Percentiles rank a stretch among this genome's conserved stretches.
phyloP scores from a whole-genome alignment of 2,888 invertebrate species.

The Rhingia campestris region DNA sequence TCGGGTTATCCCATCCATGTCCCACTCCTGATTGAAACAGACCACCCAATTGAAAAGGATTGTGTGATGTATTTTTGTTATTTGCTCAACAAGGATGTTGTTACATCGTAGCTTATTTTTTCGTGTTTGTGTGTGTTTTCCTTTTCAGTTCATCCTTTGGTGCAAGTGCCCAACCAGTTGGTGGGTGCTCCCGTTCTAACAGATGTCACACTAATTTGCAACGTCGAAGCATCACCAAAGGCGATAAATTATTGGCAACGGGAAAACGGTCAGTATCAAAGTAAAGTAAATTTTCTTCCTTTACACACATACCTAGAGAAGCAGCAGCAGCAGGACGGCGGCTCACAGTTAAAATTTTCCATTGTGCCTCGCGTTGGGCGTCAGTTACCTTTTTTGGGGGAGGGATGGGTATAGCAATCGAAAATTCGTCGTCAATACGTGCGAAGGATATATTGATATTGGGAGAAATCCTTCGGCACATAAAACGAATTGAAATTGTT shows the following conservation, averaged over 20 bases:
- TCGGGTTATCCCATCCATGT: slow-evolving; percentile 57
- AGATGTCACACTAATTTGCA: slow-evolving; percentile 92
- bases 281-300: slow-evolving; percentile 66
- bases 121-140: slow-evolving; percentile 32
- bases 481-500: slow-evolving; percentile 60
- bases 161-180: slow-evolving; percentile 96
- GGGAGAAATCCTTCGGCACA: slow-evolving; percentile 47
- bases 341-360: slow-evolving; percentile 58
- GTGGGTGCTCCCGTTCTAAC: slow-evolving; percentile 94
- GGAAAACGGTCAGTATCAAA: slow-evolving; percentile 88
- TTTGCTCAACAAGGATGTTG: slow-evolving; percentile 71
- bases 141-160: slow-evolving; percentile 92
- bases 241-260: slow-evolving; percentile 97
- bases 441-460: slow-evolving; percentile 66
- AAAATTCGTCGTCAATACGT: slow-evolving; percentile 62
- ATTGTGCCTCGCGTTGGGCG: slow-evolving; percentile 48
- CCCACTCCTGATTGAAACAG: slow-evolving; percentile 49
- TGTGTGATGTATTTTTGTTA: slow-evolving; percentile 64
- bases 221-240: slow-evolving; percentile 95
- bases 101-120: slow-evolving; percentile 33
- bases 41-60: slow-evolving; percentile 59
- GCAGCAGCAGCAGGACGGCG: slow-evolving; percentile 24
- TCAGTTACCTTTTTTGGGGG: slow-evolving; percentile 23
- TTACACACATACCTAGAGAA: slow-evolving; percentile 7
- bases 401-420: slow-evolving; percentile 37